A percentile compares a stretch with the other conserved stretches of the same genome.
Conservation (phyloP, 2,797 vertebrate genomes). For the Amblyopsis hoosieri region DNA sequence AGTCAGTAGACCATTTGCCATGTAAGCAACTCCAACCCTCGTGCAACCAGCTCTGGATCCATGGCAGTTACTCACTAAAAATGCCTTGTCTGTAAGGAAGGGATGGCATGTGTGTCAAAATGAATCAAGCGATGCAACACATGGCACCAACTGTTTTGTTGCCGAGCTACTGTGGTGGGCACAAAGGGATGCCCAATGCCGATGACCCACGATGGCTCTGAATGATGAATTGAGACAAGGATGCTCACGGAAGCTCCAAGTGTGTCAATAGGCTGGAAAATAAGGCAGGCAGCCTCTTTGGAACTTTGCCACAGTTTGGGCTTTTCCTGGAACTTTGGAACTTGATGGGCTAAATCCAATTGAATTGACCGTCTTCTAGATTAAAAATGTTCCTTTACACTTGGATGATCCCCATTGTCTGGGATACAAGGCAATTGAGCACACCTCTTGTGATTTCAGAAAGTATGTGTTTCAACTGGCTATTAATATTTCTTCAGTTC, state of each 20-base stretch:
- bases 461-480: slow-evolving; percentile 8
- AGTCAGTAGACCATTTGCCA: slow-evolving; percentile 17
- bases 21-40: background rate
- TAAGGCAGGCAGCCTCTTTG: slow-evolving; percentile 4
- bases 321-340: slow-evolving; percentile 39
- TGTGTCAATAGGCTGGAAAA: background rate
- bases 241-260: slow-evolving; percentile 23
- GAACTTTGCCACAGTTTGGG: slow-evolving; percentile 32
- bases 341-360: slow-evolving; percentile 30
- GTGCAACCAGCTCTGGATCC: background rate
- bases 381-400: slow-evolving; percentile 2
- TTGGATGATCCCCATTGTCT: slow-evolving; percentile 6
- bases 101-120: slow-evolving; percentile 43
- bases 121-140: slow-evolving; percentile 51
- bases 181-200: slow-evolving; percentile 36
- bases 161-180: slow-evolving; percentile 32
- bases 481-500: slow-evolving; percentile 5
- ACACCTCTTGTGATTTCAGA: slow-evolving; percentile 7
- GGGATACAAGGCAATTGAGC: slow-evolving; percentile 6
- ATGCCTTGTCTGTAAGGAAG: slow-evolving; percentile 13
- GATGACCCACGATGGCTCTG: slow-evolving; percentile 29
- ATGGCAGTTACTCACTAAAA: slow-evolving; percentile 54
- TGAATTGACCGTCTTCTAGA: slow-evolving; percentile 9
- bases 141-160: slow-evolving; percentile 43
- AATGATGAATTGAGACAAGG: slow-evolving; percentile 39